Evolutionary conservation across 2,113 vertebrate species (phyloP).

Genomic region (Triplophysa tibetana): DNA sequence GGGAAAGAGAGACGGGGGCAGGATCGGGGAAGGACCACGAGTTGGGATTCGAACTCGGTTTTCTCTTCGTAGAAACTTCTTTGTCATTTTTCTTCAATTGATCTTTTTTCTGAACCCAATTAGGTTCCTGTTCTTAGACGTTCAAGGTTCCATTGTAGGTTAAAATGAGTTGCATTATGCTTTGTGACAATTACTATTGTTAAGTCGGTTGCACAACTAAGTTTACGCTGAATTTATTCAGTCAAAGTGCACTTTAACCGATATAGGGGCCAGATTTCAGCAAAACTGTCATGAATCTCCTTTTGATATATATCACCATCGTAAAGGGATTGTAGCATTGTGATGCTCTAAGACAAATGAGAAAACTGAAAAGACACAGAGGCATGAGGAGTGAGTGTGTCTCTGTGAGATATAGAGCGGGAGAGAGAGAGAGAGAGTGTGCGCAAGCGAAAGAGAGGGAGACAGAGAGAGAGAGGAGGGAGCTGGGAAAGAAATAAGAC

Average conservation of each 20-base stretch:
- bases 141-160: background rate
- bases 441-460: conserved; percentile 7
- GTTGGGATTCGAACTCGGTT: no score
- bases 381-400: background rate
- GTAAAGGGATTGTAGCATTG: background rate
- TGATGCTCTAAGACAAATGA: background rate
- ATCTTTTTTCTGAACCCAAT: background rate
- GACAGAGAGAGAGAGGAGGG: background rate
- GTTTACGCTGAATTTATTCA: background rate
- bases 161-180: background rate
- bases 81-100: background rate
- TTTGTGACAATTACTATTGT: background rate
- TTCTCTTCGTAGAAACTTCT: background rate
- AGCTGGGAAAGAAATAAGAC: conserved; percentile 26
- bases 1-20: no score
- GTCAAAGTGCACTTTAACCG: background rate
- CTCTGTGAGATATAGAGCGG: conserved; percentile 17
- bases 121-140: background rate
- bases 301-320: background rate
- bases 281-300: background rate
- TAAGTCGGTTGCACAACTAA: background rate
- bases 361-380: background rate
- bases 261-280: background rate
- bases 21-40: no score
- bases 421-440: conserved; percentile 47